Evolutionary conservation across 2,113 vertebrate species (phyloP).

Genomic region (Setophaga kirtlandii): DNA sequence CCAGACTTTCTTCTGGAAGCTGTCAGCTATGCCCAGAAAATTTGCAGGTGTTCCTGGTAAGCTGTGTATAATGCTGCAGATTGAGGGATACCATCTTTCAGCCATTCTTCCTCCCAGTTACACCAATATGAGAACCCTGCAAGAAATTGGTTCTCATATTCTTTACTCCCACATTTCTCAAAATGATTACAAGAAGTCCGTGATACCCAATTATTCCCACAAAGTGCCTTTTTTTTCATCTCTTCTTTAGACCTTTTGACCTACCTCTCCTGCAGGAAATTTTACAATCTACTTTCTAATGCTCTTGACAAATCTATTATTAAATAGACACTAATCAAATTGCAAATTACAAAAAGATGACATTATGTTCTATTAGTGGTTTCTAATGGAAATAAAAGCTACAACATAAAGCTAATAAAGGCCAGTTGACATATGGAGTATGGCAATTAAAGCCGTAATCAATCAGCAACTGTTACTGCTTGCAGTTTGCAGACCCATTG

Average conservation of each 20-base stretch:
- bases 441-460: background rate
- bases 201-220: background rate
- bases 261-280: slow-evolving; percentile 18
- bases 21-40: background rate
- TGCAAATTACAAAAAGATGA: slow-evolving; percentile 5
- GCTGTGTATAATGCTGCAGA: accelerated
- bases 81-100: background rate
- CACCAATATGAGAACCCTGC: background rate
- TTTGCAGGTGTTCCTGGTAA: background rate
- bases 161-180: background rate
- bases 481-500: background rate
- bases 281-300: slow-evolving; percentile 6
- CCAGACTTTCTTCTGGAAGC: background rate
- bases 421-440: background rate
- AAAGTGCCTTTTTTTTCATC: background rate
- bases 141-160: background rate
- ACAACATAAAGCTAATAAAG: background rate
- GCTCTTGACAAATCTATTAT: slow-evolving; percentile 15
- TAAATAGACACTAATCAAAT: slow-evolving; percentile 41
- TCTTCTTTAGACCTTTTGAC: slow-evolving; percentile 24
- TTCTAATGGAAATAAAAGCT: slow-evolving; percentile 40
- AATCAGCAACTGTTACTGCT: background rate
- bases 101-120: background rate
- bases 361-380: slow-evolving; percentile 9
- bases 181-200: background rate